These are phyloP conservation scores for Brevipalpus yothersi DNA, from an alignment of 1,140 invertebrate species.

Conservation along the genomic window DNA sequence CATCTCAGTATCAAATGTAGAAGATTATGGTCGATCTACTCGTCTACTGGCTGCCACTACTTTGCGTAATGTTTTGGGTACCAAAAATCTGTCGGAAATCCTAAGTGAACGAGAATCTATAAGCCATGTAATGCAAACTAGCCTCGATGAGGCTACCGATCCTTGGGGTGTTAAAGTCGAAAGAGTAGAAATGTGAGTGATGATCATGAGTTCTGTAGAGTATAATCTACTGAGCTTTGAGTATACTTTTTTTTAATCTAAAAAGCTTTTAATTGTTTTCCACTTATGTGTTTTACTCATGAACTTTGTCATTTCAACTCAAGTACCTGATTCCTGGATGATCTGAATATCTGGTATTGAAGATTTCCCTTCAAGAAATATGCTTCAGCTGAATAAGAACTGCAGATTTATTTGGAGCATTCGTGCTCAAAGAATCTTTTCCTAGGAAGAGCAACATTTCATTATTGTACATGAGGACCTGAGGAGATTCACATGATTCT, in stretches of 20 bases:
- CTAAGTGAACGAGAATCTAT: conserved; percentile 29
- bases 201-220: not conserved
- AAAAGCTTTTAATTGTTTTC: too few relatives aligned
- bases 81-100: conserved; percentile 28
- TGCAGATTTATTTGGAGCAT: too few relatives aligned
- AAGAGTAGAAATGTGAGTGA: conserved; percentile 70
- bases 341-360: too few relatives aligned
- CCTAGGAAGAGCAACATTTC: too few relatives aligned
- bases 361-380: too few relatives aligned
- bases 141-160: conserved; percentile 23
- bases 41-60: conserved; percentile 21
- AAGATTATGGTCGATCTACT: conserved; percentile 25
- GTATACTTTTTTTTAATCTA: not conserved
- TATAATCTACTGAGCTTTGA: not conserved
- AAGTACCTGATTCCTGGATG: too few relatives aligned
- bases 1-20: conserved; percentile 33
- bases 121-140: conserved; percentile 24
- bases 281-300: too few relatives aligned
- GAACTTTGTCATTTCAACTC: too few relatives aligned
- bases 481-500: too few relatives aligned
- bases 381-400: too few relatives aligned
- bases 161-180: conserved; percentile 60
- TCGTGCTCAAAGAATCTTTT: too few relatives aligned
- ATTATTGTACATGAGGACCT: too few relatives aligned
- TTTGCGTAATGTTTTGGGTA: conserved; percentile 28